Base-by-base conservation (phyloP, 1,140 invertebrate genomes). In the Aricia agestis region DNA sequence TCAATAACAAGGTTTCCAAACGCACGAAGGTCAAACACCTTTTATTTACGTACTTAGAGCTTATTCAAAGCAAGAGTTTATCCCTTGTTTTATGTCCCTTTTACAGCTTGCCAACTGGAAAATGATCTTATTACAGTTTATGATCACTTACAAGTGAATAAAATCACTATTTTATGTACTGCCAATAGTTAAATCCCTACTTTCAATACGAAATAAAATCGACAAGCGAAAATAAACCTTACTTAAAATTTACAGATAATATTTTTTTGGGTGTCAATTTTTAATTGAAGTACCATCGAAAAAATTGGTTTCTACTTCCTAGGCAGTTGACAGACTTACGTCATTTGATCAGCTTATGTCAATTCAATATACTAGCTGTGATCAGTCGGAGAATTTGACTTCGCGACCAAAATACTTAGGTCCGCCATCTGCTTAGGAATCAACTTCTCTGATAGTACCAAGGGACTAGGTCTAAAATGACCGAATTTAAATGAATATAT, bases 21-120 rank as follows among this genome's bases (percentile, higher is more conserved):
- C 13, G 4, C 6, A 15, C 13, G 13, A 52, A 52, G 45, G 59
- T 63, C 18, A 63, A 25, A 25, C 10, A 19, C 18, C 18, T 63
- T 63, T 63, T 31, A 31, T 63, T 63, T 19, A 6, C 59, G 18
- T 10, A 63, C 59, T 63, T 63, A 19, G 59, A 25, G 18, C 59
- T 63, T 25, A 63, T 63, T 63, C 19, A 63, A 63, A 63, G 19
- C 59, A 63, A 63, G 59, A 63, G 59, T 63, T 63, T 63, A 63
- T 63, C 25, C 17, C 59, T 18, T 59, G 59, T 63, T 63, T 63
- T 19, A 18, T 19, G 19, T 25, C 19, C 1, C 10, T 63, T 63
- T 63, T 63, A 63, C 19, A 1, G 59, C 19, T 18, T 25, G 59
- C 19, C 18, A 25, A 63, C 59, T 63, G 59, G 59, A 63, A 63